Percentiles rank a stretch among this genome's conserved stretches.
phyloP scores from a whole-genome alignment of 2,797 vertebrate genomes.

The Lepus townsendii region DNA sequence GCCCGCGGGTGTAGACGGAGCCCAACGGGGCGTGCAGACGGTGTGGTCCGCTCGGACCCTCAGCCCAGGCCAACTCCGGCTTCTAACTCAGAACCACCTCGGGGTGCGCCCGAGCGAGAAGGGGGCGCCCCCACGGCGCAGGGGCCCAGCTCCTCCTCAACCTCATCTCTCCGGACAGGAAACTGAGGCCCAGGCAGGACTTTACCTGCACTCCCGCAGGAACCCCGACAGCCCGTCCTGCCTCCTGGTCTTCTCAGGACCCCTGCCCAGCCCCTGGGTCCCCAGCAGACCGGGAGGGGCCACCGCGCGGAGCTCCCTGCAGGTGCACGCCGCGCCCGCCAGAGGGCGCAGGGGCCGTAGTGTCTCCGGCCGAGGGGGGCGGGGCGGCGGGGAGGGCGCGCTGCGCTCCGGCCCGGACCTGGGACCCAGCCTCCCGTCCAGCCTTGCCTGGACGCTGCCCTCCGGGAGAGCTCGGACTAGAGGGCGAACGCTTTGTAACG shows the following conservation, averaged over 20 bases:
- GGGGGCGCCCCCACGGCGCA: neutral
- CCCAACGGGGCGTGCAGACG: accelerated
- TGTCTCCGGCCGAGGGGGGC: neutral
- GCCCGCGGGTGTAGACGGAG: neutral
- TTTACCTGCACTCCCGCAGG: neutral
- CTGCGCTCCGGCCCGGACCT: neutral
- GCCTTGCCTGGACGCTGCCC: neutral
- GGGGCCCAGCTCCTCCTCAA: neutral
- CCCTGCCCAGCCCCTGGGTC: neutral
- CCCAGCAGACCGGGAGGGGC: too few species aligned
- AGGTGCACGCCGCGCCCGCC: neutral
- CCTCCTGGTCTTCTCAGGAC: neutral
- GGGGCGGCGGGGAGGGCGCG: neutral
- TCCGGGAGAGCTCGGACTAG: neutral
- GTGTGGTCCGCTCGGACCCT: neutral
- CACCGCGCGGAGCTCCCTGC: neutral
- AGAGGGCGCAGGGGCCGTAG: constrained; percentile 73
- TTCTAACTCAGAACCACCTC: neutral
- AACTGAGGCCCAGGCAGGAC: neutral
- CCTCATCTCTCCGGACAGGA: neutral
- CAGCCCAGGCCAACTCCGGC: neutral
- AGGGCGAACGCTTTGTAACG: neutral
- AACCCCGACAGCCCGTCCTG: too few species aligned
- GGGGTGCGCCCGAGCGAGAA: neutral
- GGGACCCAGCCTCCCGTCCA: neutral